phyloP scores from a whole-genome alignment of 2,113 vertebrate species.

The Cisticola juncidis region DNA sequence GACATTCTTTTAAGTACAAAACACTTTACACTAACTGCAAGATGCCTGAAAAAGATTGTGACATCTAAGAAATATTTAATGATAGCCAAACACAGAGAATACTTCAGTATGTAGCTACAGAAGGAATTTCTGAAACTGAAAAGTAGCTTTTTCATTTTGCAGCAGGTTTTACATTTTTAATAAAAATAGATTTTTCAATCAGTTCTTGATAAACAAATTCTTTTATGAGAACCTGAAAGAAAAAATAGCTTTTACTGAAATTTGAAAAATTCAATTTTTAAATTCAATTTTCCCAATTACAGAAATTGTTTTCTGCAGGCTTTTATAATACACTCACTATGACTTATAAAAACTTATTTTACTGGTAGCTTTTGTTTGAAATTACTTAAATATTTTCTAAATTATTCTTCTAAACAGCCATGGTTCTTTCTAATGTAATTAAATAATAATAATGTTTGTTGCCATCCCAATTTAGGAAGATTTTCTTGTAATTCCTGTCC shows the following conservation, averaged over 20 bases:
- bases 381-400: neutral
- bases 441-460: too few species aligned
- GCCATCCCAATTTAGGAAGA: neutral
- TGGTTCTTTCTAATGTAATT: neutral
- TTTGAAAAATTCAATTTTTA: neutral
- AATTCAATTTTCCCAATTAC: neutral
- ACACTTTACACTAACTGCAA: neutral
- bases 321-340: neutral
- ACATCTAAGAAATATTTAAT: neutral
- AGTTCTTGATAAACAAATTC: neutral
- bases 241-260: neutral
- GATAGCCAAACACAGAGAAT: neutral
- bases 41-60: neutral
- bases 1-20: neutral
- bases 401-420: neutral
- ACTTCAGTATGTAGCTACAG: neutral
- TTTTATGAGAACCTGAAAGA: neutral
- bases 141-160: neutral
- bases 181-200: neutral
- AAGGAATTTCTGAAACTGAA: neutral
- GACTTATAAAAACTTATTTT: neutral
- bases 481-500: neutral
- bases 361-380: neutral
- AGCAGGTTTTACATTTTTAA: neutral
- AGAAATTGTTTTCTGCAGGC: neutral